Base-by-base conservation (phyloP, 1,140 invertebrate genomes). In the Lordiphosa clarofinis region DNA sequence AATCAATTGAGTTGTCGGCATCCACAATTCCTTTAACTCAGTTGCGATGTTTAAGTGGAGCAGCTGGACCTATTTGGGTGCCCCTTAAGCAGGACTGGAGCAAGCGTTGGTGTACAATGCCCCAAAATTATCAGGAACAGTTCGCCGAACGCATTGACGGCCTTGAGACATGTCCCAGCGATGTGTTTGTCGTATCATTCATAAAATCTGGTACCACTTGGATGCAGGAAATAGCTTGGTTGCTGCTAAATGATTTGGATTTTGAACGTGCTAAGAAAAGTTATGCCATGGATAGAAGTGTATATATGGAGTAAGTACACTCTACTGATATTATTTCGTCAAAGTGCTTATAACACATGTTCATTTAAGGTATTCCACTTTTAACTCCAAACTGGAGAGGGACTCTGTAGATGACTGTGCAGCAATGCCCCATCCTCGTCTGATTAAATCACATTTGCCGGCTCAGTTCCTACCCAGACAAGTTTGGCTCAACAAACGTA, bases 151-250 rank as follows among this genome's bases (percentile, higher is more conserved):
- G 46, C 4, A 48, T 70, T 3, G 12, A 58, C 35, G 46, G 53
- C 13, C 53, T 81, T 33, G 42, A 53, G 38, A 86, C 91, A 0
- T 56, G 87, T 31, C 56, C 76, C 3, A 89, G 90, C 74, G 91
- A 92, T 81, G 73, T 91, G 4, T 91, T 90, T 89, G 67, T 92
- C 40, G 88, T 90, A 2, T 87, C 89, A 37, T 91, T 87, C 75
- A 91, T 90, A 31, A 87, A 63, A 88, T 47, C 53, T 42, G 73
- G 92, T 4, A 93, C 93, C 4, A 93, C 92, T 12, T 93, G 92
- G 92, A 91, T 91, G 4, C 92, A 94, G 87, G 93, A 94, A 74
- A 89, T 94, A 81, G 88, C 92, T 2, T 94, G 92, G 91, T 66
- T 92, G 1, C 86, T 94, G 35, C 75, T 90, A 43, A 92, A 93